Conservation (phyloP, 35 echinoderm and acorn worm species). For the Ophioderma brevispina region DNA sequence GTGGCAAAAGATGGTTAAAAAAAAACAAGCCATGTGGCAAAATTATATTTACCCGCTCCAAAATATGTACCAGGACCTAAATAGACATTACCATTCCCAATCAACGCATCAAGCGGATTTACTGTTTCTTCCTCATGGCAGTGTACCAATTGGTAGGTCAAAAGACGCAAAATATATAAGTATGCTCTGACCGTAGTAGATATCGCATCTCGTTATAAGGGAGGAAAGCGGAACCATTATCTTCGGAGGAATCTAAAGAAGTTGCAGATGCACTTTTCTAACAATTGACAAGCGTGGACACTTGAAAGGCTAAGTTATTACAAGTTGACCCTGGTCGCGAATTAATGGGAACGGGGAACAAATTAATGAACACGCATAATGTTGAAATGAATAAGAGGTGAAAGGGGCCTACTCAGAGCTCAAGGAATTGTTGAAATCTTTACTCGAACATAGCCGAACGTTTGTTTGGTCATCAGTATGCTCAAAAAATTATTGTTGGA, state of each 20-base stretch:
- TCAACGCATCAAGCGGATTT: not conserved
- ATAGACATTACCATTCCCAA: not conserved
- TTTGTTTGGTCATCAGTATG: slow-evolving; percentile 22
- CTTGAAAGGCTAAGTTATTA: not conserved
- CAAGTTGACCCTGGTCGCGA: slow-evolving; percentile 10
- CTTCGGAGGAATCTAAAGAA: slow-evolving; percentile 4
- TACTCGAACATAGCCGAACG: slow-evolving; percentile 4
- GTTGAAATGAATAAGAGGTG: not conserved
- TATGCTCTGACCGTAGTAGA: slow-evolving; percentile 18
- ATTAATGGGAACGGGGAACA: not conserved
- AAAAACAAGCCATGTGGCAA: slow-evolving; percentile 2
- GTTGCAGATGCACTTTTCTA: not conserved
- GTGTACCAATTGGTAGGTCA: too few relatives aligned
- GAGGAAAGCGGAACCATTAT: slow-evolving; percentile 36
- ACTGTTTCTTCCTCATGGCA: slow-evolving; percentile 13
- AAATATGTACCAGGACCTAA: not conserved
- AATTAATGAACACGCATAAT: not conserved
- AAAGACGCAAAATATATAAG: not conserved
- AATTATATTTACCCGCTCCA: not conserved
- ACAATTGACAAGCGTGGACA: not conserved
- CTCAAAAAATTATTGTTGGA: not conserved
- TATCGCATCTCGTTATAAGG: not conserved
- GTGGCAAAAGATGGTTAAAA: too few relatives aligned
- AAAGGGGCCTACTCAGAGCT: not conserved
- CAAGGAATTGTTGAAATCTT: slow-evolving; percentile 13